Evolutionary conservation across 2,888 invertebrate genomes (phyloP).

Genomic region (Meteorus colon): DNA sequence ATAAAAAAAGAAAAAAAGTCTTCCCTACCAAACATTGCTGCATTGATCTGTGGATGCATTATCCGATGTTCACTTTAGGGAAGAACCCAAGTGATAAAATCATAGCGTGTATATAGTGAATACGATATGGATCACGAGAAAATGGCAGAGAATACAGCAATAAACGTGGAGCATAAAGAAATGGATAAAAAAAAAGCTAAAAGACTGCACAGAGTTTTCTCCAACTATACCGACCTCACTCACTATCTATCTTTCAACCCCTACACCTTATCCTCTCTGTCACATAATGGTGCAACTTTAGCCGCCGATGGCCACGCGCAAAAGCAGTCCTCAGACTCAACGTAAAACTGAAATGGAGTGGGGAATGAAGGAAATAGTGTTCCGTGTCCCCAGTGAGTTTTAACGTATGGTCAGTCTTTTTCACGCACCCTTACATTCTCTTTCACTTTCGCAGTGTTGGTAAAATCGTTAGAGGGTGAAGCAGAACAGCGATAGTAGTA

Average conservation of each 20-base stretch:
- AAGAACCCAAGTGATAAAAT: background rate
- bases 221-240: slow-evolving; percentile 32
- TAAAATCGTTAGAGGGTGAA: slow-evolving; percentile 53
- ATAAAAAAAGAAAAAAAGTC: background rate
- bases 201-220: slow-evolving; percentile 32
- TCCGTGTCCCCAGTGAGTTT: slow-evolving; percentile 64
- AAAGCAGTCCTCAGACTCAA: slow-evolving; percentile 40
- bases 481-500: slow-evolving; percentile 23
- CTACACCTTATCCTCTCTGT: slow-evolving; percentile 59
- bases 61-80: background rate
- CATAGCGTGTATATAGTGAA: slow-evolving; percentile 4
- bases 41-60: background rate
- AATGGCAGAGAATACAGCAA: slow-evolving; percentile 4
- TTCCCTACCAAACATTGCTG: slow-evolving; percentile 27
- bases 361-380: slow-evolving; percentile 40
- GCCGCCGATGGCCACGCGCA: slow-evolving; percentile 52
- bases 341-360: slow-evolving; percentile 37
- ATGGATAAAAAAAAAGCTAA: slow-evolving; percentile 45
- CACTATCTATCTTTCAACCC: slow-evolving; percentile 51
- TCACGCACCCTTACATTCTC: slow-evolving; percentile 5
- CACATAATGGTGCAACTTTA: slow-evolving; percentile 70
- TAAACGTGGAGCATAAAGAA: slow-evolving; percentile 27
- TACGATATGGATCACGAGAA: slow-evolving; percentile 10
- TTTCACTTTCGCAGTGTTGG: slow-evolving; percentile 45
- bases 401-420: slow-evolving; percentile 69